These are phyloP conservation scores for Halcyon malimbica DNA, from an alignment of 2,113 vertebrate species.

Conservation along the genomic window DNA sequence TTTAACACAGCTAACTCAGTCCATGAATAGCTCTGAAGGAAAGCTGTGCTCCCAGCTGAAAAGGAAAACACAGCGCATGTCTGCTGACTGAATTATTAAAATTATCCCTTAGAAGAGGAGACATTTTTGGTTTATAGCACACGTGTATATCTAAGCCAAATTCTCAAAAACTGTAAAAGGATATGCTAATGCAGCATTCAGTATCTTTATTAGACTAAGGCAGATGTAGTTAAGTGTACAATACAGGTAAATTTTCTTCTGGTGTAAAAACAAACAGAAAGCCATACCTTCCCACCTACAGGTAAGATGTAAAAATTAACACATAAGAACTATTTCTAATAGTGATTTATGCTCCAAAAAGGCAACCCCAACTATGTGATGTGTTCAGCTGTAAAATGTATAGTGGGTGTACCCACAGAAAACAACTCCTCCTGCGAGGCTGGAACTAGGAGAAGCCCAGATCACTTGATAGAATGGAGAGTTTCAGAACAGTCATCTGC, in stretches of 20 bases:
- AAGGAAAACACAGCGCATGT: not conserved
- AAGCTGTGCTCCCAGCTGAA: not conserved
- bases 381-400: not conserved
- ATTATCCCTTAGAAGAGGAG: not conserved
- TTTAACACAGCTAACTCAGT: not conserved
- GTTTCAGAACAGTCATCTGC: not conserved
- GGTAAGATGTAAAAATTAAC: not conserved
- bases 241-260: not conserved
- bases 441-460: not conserved
- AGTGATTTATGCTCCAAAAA: not conserved
- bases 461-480: not conserved
- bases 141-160: not conserved
- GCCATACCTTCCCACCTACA: not conserved
- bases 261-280: not conserved
- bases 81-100: conserved; percentile 39
- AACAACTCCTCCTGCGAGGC: not conserved
- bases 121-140: not conserved
- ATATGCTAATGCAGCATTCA: not conserved
- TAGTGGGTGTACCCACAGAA: not conserved
- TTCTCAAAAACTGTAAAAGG: conserved; percentile 12
- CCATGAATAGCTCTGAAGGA: not conserved
- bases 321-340: not conserved
- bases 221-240: not conserved
- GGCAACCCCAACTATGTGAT: not conserved
- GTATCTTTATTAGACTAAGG: not conserved